Evolutionary conservation across 1,140 invertebrate genomes (phyloP).

Genomic region (Pseudobourletiella spinata): DNA sequence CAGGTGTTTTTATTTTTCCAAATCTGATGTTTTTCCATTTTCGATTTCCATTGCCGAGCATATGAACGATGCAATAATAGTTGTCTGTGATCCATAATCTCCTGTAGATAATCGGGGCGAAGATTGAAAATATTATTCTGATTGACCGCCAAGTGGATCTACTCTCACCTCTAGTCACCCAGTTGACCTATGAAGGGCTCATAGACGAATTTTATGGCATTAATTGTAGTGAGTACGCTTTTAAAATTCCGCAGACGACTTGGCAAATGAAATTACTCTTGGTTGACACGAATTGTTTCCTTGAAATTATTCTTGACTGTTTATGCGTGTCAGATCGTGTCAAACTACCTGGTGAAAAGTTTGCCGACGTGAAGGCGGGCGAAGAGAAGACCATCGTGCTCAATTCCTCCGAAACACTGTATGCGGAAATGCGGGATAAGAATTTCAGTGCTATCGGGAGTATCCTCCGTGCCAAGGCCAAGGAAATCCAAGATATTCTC

Average conservation of each 20-base stretch:
- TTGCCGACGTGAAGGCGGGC: conserved; percentile 52
- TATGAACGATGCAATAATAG: too few relatives aligned
- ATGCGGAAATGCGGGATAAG: conserved; percentile 80
- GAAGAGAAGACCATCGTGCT: conserved; percentile 76
- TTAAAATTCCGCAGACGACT: too few relatives aligned
- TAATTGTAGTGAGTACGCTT: conserved; percentile 52
- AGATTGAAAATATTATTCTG: conserved; percentile 80
- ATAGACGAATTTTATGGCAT: conserved; percentile 85
- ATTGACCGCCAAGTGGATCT: conserved; percentile 85
- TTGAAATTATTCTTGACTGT: too few relatives aligned
- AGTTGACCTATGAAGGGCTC: conserved; percentile 93
- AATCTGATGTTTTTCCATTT: too few relatives aligned
- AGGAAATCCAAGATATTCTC: conserved; percentile 50
- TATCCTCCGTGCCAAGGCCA: conserved; percentile 76
- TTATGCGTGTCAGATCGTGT: conserved; percentile 58
- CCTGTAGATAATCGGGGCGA: conserved; percentile 38
- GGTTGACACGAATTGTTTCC: too few relatives aligned
- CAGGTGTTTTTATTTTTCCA: conserved; percentile 19
- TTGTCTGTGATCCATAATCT: too few relatives aligned
- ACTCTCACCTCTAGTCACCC: conserved; percentile 82
- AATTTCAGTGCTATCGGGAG: conserved; percentile 87
- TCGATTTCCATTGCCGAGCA: too few relatives aligned
- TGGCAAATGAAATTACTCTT: too few relatives aligned
- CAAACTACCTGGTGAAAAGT: conserved; percentile 56
- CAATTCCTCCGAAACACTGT: conserved; percentile 84